These are phyloP conservation scores for Psilopogon haemacephalus DNA, from an alignment of 2,113 vertebrate species.

Conservation along the genomic window DNA sequence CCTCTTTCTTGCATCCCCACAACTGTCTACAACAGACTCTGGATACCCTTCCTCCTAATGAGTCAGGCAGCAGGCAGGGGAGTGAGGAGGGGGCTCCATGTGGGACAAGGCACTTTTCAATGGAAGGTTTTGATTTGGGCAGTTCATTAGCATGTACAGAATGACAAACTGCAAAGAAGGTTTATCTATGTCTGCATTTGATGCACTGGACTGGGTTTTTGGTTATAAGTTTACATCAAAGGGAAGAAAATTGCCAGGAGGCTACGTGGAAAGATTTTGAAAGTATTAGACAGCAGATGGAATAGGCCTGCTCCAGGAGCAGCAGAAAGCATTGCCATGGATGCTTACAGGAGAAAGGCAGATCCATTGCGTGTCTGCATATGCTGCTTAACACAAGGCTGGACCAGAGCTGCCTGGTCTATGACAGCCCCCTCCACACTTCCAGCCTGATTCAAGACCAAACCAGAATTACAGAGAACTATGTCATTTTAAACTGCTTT, in stretches of 20 bases:
- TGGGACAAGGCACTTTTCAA: not conserved
- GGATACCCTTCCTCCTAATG: not conserved
- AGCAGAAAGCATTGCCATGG: not conserved
- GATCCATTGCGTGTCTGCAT: not conserved
- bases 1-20: too few relatives aligned
- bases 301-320: not conserved
- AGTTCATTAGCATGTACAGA: not conserved
- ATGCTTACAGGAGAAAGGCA: not conserved
- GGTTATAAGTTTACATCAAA: not conserved
- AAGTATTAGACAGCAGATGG: not conserved
- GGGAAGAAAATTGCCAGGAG: not conserved
- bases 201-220: not conserved
- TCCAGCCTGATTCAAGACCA: not conserved
- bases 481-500: not conserved
- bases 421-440: not conserved
- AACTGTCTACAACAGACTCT: not conserved
- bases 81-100: not conserved
- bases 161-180: not conserved
- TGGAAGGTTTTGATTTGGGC: not conserved
- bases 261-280: not conserved
- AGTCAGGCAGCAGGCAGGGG: not conserved
- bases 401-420: not conserved
- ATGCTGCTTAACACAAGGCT: not conserved
- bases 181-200: not conserved
- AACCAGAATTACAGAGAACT: not conserved